Base-by-base conservation (phyloP, 1,140 invertebrate genomes). In the Neomicropteryx cornuta region DNA sequence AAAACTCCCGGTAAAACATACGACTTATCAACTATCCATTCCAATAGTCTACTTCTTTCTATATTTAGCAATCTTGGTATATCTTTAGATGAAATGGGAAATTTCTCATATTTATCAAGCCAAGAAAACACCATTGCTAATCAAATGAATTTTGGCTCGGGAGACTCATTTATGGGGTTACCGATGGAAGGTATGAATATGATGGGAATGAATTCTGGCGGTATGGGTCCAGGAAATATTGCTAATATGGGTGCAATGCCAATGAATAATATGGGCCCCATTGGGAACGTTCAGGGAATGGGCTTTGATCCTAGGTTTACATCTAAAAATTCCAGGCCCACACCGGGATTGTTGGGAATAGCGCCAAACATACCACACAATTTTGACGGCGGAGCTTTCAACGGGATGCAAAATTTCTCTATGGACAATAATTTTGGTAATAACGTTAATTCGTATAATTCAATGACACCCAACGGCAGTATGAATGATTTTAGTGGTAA, bases 21-120 rank as follows among this genome's bases (percentile, higher is more conserved):
- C 29, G 70, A 75, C 44, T 48, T 71, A 18, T 44, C 53, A 16
- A 58, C 65, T 35, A 66, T 74, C 31, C 59, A 71, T 39, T 63
- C 51, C 36, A 72, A 72, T 51, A 55, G 52, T 19, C 57, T 68
- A 22, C 55, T 74, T 22, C 59, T 66, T 44, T 67, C 59, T 36
- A 74, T 77, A 48, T 64, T 76, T 22, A 62, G 58, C n/a, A 71
- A 72, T 50, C 55, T 75, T 42, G 64, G 60, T 17, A 59, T 71
- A 43, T 56, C 67, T 43, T 54, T 71, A 31, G 58, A 70, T 47
- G 70, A 75, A 47, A 60, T 70, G 50, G 60, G 72, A 18, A 55
- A 72, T 49, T 64, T 74, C 57, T 60, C 66, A 19, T 60, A 72
- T 53, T 39, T 74, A 49, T 53, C 60, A 64, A 50, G 56, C 58